Percentiles rank a stretch among this genome's conserved stretches.
These are phyloP conservation scores for Arctocebus calabarensis DNA, from an alignment of 2,797 vertebrate genomes.

Conservation along the genomic window DNA sequence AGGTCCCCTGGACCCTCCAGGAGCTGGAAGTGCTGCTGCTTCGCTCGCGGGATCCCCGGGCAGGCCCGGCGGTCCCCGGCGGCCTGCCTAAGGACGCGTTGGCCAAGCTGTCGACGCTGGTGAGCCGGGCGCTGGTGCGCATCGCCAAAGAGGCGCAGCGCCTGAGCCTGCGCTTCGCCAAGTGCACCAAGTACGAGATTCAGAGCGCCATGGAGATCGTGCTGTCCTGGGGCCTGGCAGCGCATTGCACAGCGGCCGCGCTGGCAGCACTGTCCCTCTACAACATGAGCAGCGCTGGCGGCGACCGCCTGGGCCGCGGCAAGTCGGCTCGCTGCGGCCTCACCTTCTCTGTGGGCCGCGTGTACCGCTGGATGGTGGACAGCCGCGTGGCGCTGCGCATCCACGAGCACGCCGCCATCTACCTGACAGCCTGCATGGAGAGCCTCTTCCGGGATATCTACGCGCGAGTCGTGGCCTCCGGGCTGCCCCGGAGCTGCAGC, in stretches of 20 bases:
- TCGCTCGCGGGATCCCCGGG: slow-evolving; percentile 85
- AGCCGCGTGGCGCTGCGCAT: slow-evolving; percentile 94
- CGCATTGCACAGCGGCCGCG: slow-evolving; percentile 92
- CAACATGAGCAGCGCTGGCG: slow-evolving; percentile 96
- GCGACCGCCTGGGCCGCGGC: slow-evolving; percentile 95
- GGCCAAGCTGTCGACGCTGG: slow-evolving; percentile 92
- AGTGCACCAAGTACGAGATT: slow-evolving; percentile 97
- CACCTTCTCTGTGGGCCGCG: slow-evolving; percentile 95
- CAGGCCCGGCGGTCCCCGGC: slow-evolving; percentile 83
- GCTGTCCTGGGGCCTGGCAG: slow-evolving; percentile 94
- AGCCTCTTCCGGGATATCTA: slow-evolving; percentile 95
- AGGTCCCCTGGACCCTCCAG: slow-evolving; percentile 98
- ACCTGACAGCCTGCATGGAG: slow-evolving; percentile 96
- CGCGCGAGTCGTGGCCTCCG: slow-evolving; percentile 86
- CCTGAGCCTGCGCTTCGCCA: slow-evolving; percentile 96
- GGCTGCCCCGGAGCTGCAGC: slow-evolving; percentile 75
- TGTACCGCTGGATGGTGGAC: slow-evolving; percentile 99
- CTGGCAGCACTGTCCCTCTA: slow-evolving; percentile 95
- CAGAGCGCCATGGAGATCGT: slow-evolving; percentile 96
- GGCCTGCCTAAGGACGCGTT: slow-evolving; percentile 91
- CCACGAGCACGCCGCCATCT: slow-evolving; percentile 98
- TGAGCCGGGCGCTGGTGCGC: slow-evolving; percentile 95
- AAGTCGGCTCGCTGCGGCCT: slow-evolving; percentile 96
- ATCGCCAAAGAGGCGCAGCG: slow-evolving; percentile 96
- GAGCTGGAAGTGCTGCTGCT: slow-evolving; percentile 94